Evolutionary conservation across 2,113 vertebrate genomes (phyloP), one percentile per base, ranked within the genome.

Genomic region (Pimephales promelas): DNA sequence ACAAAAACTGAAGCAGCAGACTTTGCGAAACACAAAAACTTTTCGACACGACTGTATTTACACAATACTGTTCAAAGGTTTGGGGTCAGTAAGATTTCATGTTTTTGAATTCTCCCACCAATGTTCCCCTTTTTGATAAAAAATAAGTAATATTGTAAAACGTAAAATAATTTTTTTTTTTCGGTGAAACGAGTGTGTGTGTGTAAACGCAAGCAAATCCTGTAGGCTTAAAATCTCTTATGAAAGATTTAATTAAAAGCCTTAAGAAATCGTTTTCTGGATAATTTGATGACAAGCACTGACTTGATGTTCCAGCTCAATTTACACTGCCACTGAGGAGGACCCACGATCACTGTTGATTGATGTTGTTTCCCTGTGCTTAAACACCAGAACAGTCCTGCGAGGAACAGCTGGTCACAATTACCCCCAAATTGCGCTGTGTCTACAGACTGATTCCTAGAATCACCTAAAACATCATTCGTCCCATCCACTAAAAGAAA

Each of bases 371-470:
- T 13, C 13, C 61, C 43, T 81, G 79, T 6, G 31, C 43, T 68
- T 83, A 75, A 80, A 26, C 43, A 34, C 43, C 68, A 62, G 45
- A 88, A 83, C 61, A 74, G 70, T 68, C 43, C 64, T 34, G 74
- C 31, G 3, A 56, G 52, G 40, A 61, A 83, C 89, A 88, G 83
- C 90, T 89, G 90, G 26, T 66, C 70, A 36, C 75, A 83, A 88
- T 90, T 86, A 91, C 62, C 26, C 68, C 70, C 36, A 71, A 64
- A 84, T 84, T 81, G 78, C 73, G 74, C 36, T 18, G 68, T 45
- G 82, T 84, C 52, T 79, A 40, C 70, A 79, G 49, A 85, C 79
- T 59, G 56, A 81, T 88, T 83, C 70, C 40, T 82, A 82, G 79
- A 87, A 86, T 52, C 70, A 80, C 57, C 54, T 78, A n/a, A 73